Evolutionary conservation across 2,113 vertebrate genomes (phyloP).

Genomic region (Nesoenas mayeri): DNA sequence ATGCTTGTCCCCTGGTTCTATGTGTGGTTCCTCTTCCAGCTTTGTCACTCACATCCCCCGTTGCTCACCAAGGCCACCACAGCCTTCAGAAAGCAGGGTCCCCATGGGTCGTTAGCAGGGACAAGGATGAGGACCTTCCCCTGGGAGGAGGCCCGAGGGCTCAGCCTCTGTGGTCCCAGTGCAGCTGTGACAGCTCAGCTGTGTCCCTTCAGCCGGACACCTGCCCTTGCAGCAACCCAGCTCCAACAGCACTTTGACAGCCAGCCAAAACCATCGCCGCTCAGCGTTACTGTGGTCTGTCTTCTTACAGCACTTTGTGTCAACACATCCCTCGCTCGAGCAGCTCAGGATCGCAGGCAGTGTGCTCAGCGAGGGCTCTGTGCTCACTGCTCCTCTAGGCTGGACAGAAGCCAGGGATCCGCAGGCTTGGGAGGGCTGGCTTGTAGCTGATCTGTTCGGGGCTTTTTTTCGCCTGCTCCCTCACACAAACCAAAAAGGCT

Average conservation of each 20-base stretch:
- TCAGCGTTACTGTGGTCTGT: not conserved
- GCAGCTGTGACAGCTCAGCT: not conserved
- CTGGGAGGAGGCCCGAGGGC: not conserved
- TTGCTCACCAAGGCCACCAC: not conserved
- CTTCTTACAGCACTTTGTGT: not conserved
- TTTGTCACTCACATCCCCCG: not conserved
- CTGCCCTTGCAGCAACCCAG: not conserved
- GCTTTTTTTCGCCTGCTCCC: not conserved
- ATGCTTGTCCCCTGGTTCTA: not conserved
- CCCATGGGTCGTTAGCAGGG: rapidly evolving
- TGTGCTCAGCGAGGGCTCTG: rapidly evolving
- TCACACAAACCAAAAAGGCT: not conserved
- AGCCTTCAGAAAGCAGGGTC: not conserved
- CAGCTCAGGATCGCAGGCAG: not conserved
- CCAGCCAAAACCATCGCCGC: not conserved
- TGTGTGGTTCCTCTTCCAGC: not conserved
- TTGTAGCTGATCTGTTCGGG: not conserved
- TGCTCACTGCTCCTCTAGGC: not conserved
- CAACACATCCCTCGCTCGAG: not conserved
- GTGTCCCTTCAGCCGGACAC: not conserved
- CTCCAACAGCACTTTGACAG: not conserved
- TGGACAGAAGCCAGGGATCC: not conserved
- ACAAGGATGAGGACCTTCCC: not conserved
- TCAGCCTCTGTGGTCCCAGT: not conserved
- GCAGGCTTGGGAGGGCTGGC: not conserved